Conservation (phyloP, 2,113 vertebrate genomes). For the Rousettus leschenaultii region DNA sequence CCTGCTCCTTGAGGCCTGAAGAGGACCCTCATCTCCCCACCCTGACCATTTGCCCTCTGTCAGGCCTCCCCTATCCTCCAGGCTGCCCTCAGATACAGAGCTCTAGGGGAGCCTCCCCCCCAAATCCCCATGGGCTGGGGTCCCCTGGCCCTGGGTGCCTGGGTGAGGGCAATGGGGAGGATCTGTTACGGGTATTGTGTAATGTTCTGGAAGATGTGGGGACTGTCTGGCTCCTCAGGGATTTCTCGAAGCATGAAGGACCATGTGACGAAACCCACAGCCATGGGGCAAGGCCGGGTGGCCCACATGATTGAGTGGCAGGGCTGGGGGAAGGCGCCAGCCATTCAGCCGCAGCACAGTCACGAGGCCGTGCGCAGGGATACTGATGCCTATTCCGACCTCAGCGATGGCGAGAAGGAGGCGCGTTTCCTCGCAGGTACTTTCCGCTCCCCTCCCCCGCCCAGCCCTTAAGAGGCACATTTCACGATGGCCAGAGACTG, state of each 20-base stretch:
- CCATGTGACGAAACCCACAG: conserved; percentile 97
- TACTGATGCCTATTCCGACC: conserved; percentile 96
- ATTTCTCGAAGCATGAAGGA: conserved; percentile 96
- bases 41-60: background rate
- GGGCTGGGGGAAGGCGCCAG: conserved; percentile 91
- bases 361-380: conserved; percentile 92
- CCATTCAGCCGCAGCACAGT: conserved; percentile 88
- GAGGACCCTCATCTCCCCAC: no score
- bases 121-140: background rate
- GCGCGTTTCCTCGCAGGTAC: conserved; percentile 96
- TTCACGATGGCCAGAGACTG: background rate
- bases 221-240: conserved; percentile 85
- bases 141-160: background rate
- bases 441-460: fast-evolving
- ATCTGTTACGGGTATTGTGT: conserved; percentile 29
- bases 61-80: background rate
- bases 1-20: background rate
- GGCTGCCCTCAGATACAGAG: background rate
- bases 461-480: background rate
- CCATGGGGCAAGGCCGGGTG: conserved; percentile 95
- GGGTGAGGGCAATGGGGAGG: background rate
- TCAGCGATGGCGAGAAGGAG: conserved; percentile 98
- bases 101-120: background rate
- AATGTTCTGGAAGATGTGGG: conserved; percentile 73
- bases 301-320: conserved; percentile 99